These are phyloP conservation scores for Oedothorax gibbosus DNA, from an alignment of 1,140 invertebrate species.

Conservation along the genomic window DNA sequence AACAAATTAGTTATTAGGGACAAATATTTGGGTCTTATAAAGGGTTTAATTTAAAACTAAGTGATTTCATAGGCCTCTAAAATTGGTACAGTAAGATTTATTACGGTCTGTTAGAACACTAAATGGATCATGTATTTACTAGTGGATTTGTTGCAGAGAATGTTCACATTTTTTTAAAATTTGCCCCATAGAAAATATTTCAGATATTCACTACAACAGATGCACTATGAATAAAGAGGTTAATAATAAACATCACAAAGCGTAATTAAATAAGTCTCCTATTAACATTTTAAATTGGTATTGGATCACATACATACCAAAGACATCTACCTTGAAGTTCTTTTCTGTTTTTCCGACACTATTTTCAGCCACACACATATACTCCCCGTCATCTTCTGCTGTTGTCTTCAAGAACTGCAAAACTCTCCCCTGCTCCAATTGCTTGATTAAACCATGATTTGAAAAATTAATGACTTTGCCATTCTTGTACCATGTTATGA, in stretches of 20 bases:
- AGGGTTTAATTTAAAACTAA: no score
- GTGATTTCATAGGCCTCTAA: no score
- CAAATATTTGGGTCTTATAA: no score
- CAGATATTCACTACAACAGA: not conserved
- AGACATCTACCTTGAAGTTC: conserved; percentile 63
- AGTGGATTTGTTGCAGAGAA: not conserved
- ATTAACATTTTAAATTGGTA: not conserved
- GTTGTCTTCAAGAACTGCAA: conserved; percentile 43
- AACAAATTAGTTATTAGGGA: no score
- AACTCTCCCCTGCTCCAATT: conserved; percentile 28
- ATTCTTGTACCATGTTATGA: conserved; percentile 68
- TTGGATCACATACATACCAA: conserved; percentile 63
- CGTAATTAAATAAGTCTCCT: not conserved
- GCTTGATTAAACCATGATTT: conserved; percentile 15
- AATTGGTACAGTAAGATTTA: no score
- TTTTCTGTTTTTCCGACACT: conserved; percentile 80
- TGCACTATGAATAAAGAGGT: no score
- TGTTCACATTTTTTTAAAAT: not conserved
- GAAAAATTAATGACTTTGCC: conserved; percentile 52
- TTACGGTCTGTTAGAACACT: no score
- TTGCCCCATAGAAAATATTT: not conserved
- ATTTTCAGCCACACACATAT: conserved; percentile 88
- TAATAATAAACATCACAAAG: no score
- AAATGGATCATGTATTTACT: not conserved
- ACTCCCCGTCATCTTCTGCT: conserved; percentile 81